Percentiles rank a stretch among this genome's conserved stretches.
Conservation (phyloP, 2,797 vertebrate genomes). For the Aulostomus chinensis region DNA sequence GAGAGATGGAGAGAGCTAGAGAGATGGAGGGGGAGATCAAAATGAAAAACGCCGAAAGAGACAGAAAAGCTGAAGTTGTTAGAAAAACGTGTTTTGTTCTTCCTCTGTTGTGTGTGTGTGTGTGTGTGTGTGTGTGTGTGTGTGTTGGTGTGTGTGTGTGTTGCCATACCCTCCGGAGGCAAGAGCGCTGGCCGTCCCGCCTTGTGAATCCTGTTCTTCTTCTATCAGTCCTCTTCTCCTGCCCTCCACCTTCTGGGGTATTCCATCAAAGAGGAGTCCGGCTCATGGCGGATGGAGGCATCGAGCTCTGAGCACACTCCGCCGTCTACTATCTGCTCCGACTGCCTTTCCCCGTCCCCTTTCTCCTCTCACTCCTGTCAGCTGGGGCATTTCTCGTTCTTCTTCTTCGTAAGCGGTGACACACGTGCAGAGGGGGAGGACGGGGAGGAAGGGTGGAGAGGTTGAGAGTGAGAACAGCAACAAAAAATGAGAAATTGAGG, state of each 20-base stretch:
- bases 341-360: conserved; percentile 11
- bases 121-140: not conserved
- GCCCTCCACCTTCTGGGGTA: conserved; percentile 41
- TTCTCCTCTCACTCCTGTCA: conserved; percentile 31
- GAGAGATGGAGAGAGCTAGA: not conserved
- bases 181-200: conserved; percentile 32
- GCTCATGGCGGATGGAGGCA: conserved; percentile 25
- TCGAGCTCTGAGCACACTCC: conserved; percentile 24
- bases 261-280: conserved; percentile 60
- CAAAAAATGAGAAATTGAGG: conserved; percentile 12
- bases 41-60: conserved; percentile 40
- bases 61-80: conserved; percentile 44
- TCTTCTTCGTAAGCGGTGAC: conserved; percentile 55
- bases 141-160: conserved; percentile 4
- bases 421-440: conserved; percentile 53
- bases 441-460: conserved; percentile 34
- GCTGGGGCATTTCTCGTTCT: conserved; percentile 48
- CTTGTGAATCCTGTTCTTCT: conserved; percentile 29
- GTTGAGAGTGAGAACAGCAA: conserved; percentile 31
- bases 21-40: conserved; percentile 28
- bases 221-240: conserved; percentile 16
- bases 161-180: conserved; percentile 58
- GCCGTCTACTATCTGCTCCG: too few species aligned
- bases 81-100: conserved; percentile 25
- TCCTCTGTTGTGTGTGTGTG: not conserved